Base-by-base conservation (phyloP, 2,797 vertebrate species). In the Morus bassanus region DNA sequence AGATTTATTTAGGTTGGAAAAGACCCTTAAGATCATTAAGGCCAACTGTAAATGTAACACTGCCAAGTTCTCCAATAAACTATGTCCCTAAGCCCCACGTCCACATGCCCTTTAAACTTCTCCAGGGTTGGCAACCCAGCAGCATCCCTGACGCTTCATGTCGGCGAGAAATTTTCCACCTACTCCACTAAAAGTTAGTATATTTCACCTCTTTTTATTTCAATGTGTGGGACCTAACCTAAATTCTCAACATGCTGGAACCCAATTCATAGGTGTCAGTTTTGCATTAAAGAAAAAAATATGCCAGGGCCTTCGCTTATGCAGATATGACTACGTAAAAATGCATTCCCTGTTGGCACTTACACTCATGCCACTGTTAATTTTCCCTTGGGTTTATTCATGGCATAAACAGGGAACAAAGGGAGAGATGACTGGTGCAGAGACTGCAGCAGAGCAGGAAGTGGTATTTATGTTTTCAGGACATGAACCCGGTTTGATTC, bases 81-180 rank as follows among this genome's bases (percentile, higher is more conserved):
- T 35, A 2, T 13, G 31, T 48, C 41, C n/a, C 39, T 19, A 19
- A 59, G n/a, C 1, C 2, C 18, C 60, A 54, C 0, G 0, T 54
- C 60, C 46, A 67, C 27, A 8, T 0, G 3, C 18, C n/a, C 31
- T 25, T 39, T 10, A 57, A 68, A 57, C 18, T 15, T 11, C 21
- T 27, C 10, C 43, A 23, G 23, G 43, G 37, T 18, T 5, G 27
- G 28, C 56, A 68, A 56, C 13, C 18, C 35, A 33, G 18, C 30
- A 37, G 31, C 54, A 41, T 11, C 69, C 45, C 43, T 0, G 0
- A 13, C 13, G 43, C 39, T 85, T 65, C 56, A 1, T 6, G 28
- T 6, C 0, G 0, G 15, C 17, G 27, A 25, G 61, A 35, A 19
- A 37, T 67, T 63, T 74, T 25, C 59, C 59, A 11, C 30, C 18